Evolutionary conservation across 2,113 vertebrate genomes (phyloP), one percentile per base, ranked within the genome.

Genomic region (Raja brachyura): DNA sequence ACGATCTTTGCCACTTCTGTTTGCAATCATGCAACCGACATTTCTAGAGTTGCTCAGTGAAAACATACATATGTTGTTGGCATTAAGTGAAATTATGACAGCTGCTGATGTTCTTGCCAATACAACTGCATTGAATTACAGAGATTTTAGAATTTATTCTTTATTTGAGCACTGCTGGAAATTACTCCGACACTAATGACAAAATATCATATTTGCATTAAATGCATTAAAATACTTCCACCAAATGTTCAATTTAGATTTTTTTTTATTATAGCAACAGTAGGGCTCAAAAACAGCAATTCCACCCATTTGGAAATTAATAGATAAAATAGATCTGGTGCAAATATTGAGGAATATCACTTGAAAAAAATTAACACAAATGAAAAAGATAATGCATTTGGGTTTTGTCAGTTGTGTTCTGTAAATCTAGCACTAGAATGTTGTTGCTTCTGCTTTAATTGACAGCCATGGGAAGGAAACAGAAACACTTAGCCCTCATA

Each of bases 401-500:
- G 68, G 33, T 90, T 90, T 74, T 73, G 66, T 92, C 39, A 74
- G 90, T 92, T 66, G 7, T 73, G 31, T 74, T 90, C 54, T 73
- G 48, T 92, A 73, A 92, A 74, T 73, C 90, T 54, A 28, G 90
- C 66, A 92, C 33, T 13, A 48, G 88, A 48, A 28, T 48, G 90
- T 28, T 74, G 18, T 54, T 73, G 90, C 68, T 92, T 54, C 68
- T 74, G 63, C 22, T 92, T 92, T 92, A 92, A 92, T 92, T 92
- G 90, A 74, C 90, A 92, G 90, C 66, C 90, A 92, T 92, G 90
- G 90, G 90, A 73, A 74, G 90, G 90, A 70, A 73, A 92, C 68
- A 92, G 68, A 73, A 92, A 54, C 68, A 92, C 90, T 88, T 88
- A 73, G 63, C 28, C 90, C 68, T 73, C 90, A 39, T 73, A 70